Conservation (phyloP, 2,888 invertebrate genomes). For the Balanococcus diminutus region DNA sequence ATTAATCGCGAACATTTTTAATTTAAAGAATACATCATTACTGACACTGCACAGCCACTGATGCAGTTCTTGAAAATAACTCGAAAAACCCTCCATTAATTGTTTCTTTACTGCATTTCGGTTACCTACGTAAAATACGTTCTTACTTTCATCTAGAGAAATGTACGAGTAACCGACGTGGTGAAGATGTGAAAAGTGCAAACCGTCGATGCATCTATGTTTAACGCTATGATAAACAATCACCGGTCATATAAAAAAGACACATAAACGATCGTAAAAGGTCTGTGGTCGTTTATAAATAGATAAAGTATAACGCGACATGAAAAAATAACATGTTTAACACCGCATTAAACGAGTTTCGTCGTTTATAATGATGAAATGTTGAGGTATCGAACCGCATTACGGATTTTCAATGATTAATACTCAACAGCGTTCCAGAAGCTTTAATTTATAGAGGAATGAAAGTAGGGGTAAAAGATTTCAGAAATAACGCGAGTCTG, state of each 20-base stretch:
- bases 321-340: background rate
- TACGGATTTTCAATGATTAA: background rate
- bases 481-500: too few relatives aligned
- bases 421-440: background rate
- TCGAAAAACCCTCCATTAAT: background rate
- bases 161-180: background rate
- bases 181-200: background rate
- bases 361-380: background rate
- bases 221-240: background rate
- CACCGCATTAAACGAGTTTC: background rate
- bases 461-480: too few relatives aligned
- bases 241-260: background rate
- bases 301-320: conserved; percentile 5
- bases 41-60: background rate
- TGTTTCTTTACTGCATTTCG: background rate
- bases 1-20: conserved; percentile 12
- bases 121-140: too few relatives aligned
- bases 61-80: background rate
- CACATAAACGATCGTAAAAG: background rate
- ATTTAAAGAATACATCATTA: background rate
- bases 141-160: background rate
- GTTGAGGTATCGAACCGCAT: background rate
- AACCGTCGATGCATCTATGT: background rate
- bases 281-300: background rate
- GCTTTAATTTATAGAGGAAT: too few relatives aligned